A percentile compares a stretch with the other conserved stretches of the same genome.
These are phyloP conservation scores for Manis crassicaudata DNA, from an alignment of 2,797 vertebrate genomes.

Conservation along the genomic window DNA sequence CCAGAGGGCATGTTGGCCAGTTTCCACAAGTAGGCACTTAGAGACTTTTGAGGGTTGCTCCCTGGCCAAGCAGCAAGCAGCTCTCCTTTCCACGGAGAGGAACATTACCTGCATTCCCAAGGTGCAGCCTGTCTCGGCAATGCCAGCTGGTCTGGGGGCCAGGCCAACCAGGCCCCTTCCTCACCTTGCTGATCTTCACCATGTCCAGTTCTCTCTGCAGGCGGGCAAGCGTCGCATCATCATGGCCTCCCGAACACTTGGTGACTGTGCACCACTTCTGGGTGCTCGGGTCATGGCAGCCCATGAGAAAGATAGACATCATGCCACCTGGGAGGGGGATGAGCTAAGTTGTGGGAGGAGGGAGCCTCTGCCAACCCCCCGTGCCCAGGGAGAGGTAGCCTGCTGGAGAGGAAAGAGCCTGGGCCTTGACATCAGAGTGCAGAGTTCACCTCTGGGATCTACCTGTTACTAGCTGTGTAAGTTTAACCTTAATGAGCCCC, in stretches of 20 bases:
- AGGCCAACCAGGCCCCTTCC: not conserved
- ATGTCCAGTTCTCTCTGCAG: conserved; percentile 97
- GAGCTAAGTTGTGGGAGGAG: not conserved
- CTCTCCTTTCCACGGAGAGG: not conserved
- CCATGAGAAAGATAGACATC: conserved; percentile 99
- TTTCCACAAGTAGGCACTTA: not conserved
- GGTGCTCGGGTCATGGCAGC: conserved; percentile 94
- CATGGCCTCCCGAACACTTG: conserved; percentile 96
- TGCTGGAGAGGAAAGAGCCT: not conserved
- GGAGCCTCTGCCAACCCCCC: not conserved
- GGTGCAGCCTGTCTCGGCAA: not conserved
- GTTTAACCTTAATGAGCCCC: not conserved
- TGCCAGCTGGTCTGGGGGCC: not conserved
- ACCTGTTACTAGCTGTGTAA: not conserved
- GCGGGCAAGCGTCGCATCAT: conserved; percentile 94
- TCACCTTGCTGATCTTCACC: conserved; percentile 99
- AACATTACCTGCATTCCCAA: not conserved
- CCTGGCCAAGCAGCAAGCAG: not conserved
- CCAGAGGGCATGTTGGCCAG: not conserved
- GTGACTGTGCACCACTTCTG: conserved; percentile 99
- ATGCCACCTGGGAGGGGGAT: conserved; percentile 91
- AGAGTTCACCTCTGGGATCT: not conserved
- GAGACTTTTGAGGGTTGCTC: not conserved
- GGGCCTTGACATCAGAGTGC: not conserved
- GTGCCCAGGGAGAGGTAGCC: not conserved